These are phyloP conservation scores for Micromys minutus DNA, from an alignment of 2,113 vertebrate species.

Conservation along the genomic window DNA sequence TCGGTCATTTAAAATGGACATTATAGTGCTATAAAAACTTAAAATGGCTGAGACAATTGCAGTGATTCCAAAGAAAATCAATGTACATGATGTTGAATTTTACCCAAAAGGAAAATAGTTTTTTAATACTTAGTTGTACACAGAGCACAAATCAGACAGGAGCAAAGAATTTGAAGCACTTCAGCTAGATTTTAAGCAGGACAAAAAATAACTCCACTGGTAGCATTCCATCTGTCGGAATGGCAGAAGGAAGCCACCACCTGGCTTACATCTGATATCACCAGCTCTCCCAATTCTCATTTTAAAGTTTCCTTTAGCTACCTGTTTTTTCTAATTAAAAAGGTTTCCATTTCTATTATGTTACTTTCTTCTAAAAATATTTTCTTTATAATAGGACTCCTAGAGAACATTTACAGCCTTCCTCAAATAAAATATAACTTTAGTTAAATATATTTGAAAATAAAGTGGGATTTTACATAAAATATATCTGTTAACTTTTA, in stretches of 20 bases:
- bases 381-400: conserved; percentile 86
- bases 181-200: conserved; percentile 7
- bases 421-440: conserved; percentile 87
- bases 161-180: background rate
- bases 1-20: conserved; percentile 61
- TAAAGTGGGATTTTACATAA: conserved; percentile 87
- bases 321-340: conserved; percentile 36
- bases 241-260: background rate
- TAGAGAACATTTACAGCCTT: conserved; percentile 90
- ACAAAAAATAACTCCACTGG: conserved; percentile 9
- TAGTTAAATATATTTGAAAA: conserved; percentile 90
- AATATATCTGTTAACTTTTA: conserved; percentile 87
- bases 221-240: conserved; percentile 50
- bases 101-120: conserved; percentile 64
- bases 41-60: conserved; percentile 64
- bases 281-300: conserved; percentile 19
- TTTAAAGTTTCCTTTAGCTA: background rate
- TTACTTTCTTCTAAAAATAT: conserved; percentile 85
- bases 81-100: conserved; percentile 56
- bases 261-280: background rate
- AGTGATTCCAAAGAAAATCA: conserved; percentile 64
- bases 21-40: conserved; percentile 67
- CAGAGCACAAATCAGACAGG: conserved; percentile 32
- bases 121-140: conserved; percentile 64
- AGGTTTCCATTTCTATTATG: conserved; percentile 82